These are phyloP conservation scores for Thunnus albacares DNA, from an alignment of 2,797 vertebrate species.

Conservation along the genomic window DNA sequence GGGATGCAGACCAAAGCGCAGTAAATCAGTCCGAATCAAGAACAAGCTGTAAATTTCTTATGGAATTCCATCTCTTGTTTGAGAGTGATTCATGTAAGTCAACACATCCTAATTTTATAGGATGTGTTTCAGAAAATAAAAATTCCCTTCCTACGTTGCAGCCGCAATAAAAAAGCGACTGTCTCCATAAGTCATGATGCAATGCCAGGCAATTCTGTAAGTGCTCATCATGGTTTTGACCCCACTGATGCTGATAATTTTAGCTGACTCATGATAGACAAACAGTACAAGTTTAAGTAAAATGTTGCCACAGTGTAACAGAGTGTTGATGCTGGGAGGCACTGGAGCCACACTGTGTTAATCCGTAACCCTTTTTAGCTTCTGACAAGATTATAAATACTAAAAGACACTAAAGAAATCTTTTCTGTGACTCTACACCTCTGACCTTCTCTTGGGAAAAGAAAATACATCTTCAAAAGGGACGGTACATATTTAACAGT, in stretches of 20 bases:
- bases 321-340: neutral
- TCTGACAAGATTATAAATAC: neutral
- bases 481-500: constrained; percentile 3
- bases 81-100: neutral
- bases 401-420: neutral
- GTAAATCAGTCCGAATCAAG: neutral
- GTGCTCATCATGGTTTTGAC: neutral
- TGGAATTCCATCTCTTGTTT: neutral
- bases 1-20: neutral
- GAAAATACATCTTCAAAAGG: neutral
- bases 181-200: neutral
- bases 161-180: neutral
- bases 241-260: neutral
- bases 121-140: neutral
- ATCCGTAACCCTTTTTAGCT: neutral
- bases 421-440: neutral
- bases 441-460: constrained; percentile 11
- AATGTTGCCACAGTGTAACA: neutral
- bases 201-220: neutral
- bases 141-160: neutral
- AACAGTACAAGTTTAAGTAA: neutral
- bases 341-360: neutral
- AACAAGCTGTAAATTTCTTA: neutral
- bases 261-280: neutral
- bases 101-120: neutral